A percentile compares a stretch with the other conserved stretches of the same genome.
phyloP scores from a whole-genome alignment of 2,113 vertebrate genomes.

The Piaya cayana region DNA sequence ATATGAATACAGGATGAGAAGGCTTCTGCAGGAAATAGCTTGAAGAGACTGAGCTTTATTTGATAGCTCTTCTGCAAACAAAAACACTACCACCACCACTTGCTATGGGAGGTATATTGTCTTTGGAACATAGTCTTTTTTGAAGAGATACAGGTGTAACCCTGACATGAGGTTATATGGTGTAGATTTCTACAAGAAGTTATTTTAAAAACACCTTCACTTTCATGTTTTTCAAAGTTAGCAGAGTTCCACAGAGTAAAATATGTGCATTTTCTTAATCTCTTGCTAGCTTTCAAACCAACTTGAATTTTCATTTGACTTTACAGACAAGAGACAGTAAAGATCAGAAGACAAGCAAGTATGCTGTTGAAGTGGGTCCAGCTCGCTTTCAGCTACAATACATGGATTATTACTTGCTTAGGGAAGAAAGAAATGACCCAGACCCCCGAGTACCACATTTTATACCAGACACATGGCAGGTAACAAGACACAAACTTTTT shows the following conservation, averaged over 20 bases:
- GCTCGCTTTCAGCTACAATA: constrained; percentile 73
- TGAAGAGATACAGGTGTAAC: not conserved
- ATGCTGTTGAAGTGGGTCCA: constrained; percentile 50
- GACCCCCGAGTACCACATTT: constrained; percentile 75
- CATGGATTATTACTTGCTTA: constrained; percentile 73
- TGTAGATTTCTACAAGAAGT: not conserved
- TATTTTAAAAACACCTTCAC: not conserved
- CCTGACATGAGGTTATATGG: not conserved
- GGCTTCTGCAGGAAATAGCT: not conserved
- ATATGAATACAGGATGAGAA: not conserved
- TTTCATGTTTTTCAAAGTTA: not conserved
- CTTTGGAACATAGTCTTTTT: not conserved
- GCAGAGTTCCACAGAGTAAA: not conserved
- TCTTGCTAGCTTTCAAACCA: not conserved
- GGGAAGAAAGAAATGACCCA: constrained; percentile 74
- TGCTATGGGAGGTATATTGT: not conserved
- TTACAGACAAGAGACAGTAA: not conserved
- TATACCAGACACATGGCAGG: constrained; percentile 81
- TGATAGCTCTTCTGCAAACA: not conserved
- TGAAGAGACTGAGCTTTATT: not conserved
- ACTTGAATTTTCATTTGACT: not conserved
- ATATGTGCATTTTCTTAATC: not conserved
- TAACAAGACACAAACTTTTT: constrained; percentile 22
- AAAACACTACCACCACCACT: not conserved
- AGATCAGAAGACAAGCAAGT: not conserved